Base-by-base conservation (phyloP, 1,140 invertebrate species). In the Aphis gossypii region DNA sequence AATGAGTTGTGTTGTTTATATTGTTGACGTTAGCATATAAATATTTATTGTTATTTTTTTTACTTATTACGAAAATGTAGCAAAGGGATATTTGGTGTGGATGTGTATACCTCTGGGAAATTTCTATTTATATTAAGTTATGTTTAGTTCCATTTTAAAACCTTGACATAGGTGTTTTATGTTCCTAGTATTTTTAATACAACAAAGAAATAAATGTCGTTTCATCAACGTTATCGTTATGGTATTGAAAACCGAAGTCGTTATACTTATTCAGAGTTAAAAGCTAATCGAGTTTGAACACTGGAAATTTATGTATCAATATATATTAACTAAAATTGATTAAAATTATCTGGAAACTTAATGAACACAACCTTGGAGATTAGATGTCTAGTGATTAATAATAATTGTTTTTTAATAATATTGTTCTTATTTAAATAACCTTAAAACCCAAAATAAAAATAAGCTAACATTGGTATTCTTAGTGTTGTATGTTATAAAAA, bases 41-140 rank as follows among this genome's bases (percentile, higher is more conserved):
- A 68, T 68, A 68, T 68, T 68, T 68, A 68, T 68, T 68, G n/a
- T 68, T 54, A 23, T n/a, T 68, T 68, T 68, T 68, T 68, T 68
- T 68, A 68, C 60, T 68, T n/a, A 68, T 68, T n/a, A n/a, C n/a
- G 1, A n/a, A n/a, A 68, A 68, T 68, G 14, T 68, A 18, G 60
- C 30, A n/a, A 68, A n/a, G 60, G 60, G 60, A n/a, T 68, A 68
- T 68, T 68, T 68, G 14, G 30, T 68, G 11, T 68, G 8, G 60
- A 68, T n/a, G 60, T 68, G n/a, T 18, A 14, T 68, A 68, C 56
- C 30, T 68, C 60, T 68, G 60, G 30, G 11, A 68, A 68, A 68
- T 68, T 68, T n/a, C 4, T 60, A 30, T 60, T 60, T 18, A 18
- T 68, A 68, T 68, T n/a, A 68, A 18, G 14, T 68, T 68, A 68